These are phyloP conservation scores for Aricia agestis DNA, from an alignment of 1,140 invertebrate genomes.

Conservation along the genomic window DNA sequence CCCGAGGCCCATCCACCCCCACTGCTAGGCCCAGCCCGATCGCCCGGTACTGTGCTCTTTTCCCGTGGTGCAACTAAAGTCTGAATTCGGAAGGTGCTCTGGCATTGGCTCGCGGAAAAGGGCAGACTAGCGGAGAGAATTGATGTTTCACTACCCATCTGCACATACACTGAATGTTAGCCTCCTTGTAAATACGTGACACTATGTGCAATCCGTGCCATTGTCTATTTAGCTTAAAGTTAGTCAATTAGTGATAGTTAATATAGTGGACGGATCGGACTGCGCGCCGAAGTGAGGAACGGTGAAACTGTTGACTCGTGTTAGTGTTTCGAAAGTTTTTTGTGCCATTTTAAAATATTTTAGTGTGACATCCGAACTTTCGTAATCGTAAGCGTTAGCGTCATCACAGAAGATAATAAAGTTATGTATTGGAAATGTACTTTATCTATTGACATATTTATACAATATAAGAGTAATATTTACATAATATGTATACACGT, in stretches of 20 bases:
- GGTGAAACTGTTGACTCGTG: slow-evolving; percentile 68
- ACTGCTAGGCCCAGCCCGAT: slow-evolving; percentile 48
- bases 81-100: slow-evolving; percentile 43
- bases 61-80: slow-evolving; percentile 27
- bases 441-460: slow-evolving; percentile 73
- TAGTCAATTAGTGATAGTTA: slow-evolving; percentile 65
- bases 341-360: slow-evolving; percentile 75
- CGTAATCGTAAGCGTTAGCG: slow-evolving; percentile 67
- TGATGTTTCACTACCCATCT: slow-evolving; percentile 52
- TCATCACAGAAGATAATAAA: slow-evolving; percentile 69
- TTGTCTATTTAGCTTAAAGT: slow-evolving; percentile 72
- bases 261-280: not conserved
- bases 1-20: slow-evolving; percentile 64
- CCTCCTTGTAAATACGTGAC: slow-evolving; percentile 66
- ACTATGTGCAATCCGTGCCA: slow-evolving; percentile 74
- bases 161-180: slow-evolving; percentile 58
- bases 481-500: slow-evolving; percentile 75
- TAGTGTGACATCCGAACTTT: slow-evolving; percentile 75
- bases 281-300: slow-evolving; percentile 32
- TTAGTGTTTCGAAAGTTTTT: slow-evolving; percentile 75
- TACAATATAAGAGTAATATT: slow-evolving; percentile 68
- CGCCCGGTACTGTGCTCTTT: slow-evolving; percentile 40
- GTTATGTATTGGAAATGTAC: slow-evolving; percentile 68
- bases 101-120: slow-evolving; percentile 33
- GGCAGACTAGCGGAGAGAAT: slow-evolving; percentile 33